phyloP scores from a whole-genome alignment of 2,888 invertebrate genomes.

The Nephrotoma guestfalica region DNA sequence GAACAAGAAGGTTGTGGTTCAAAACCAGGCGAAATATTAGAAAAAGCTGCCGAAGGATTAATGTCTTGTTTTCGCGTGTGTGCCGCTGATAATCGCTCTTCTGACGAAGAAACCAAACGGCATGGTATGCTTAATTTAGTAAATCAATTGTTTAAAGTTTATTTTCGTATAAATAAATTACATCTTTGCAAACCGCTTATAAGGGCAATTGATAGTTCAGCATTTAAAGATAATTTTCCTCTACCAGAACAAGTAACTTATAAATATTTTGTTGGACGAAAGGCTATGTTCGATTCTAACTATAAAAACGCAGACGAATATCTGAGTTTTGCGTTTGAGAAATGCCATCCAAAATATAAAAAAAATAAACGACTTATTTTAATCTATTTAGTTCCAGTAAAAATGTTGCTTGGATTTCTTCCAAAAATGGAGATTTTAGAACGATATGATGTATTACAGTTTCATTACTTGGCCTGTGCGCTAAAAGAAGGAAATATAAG shows the following conservation, averaged over 20 bases:
- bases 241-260: conserved; percentile 92
- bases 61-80: conserved; percentile 91
- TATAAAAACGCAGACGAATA: conserved; percentile 87
- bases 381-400: conserved; percentile 90
- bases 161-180: conserved; percentile 81
- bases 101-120: conserved; percentile 83
- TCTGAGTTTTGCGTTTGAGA: conserved; percentile 82
- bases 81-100: conserved; percentile 83
- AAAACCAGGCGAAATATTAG: conserved; percentile 43
- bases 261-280: conserved; percentile 91
- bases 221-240: conserved; percentile 77
- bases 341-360: conserved; percentile 64
- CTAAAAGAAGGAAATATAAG: conserved; percentile 82
- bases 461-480: conserved; percentile 76
- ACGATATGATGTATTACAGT: conserved; percentile 83
- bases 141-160: conserved; percentile 90
- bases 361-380: conserved; percentile 85
- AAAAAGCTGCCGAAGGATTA: conserved; percentile 85
- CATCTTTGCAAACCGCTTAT: conserved; percentile 89
- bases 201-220: conserved; percentile 87
- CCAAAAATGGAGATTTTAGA: conserved; percentile 67
- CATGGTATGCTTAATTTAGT: conserved; percentile 93
- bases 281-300: conserved; percentile 97
- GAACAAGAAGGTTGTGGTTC: conserved; percentile 40
- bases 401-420: conserved; percentile 92